phyloP scores from a whole-genome alignment of 92 coral and sea anemone species.

The Epizoanthus illoricatus region DNA sequence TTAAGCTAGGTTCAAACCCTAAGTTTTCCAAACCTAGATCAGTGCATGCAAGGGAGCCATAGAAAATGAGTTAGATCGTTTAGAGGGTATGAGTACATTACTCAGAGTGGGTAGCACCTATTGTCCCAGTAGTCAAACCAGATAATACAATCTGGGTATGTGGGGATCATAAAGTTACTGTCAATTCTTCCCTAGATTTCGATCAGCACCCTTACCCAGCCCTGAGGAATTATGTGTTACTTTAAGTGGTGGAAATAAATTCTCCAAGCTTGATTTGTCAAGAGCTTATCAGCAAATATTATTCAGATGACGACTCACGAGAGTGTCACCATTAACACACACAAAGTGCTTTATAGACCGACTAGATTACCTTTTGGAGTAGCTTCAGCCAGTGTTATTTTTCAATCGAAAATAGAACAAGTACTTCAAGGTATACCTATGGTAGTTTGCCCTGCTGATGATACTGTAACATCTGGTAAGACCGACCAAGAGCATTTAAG shows the following conservation, averaged over 20 bases:
- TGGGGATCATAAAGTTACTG: background rate
- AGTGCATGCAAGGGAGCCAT: too few species aligned
- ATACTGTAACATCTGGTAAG: slow-evolving; percentile 11
- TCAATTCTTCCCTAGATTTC: background rate
- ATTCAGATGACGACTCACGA: slow-evolving; percentile 2
- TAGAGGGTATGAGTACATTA: background rate
- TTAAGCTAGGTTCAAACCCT: background rate
- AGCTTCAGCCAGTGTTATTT: slow-evolving; percentile 10
- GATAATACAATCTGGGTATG: background rate
- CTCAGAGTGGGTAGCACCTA: background rate
- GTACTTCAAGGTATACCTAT: slow-evolving; percentile 29
- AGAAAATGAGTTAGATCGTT: too few species aligned
- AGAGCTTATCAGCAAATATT: slow-evolving; percentile 16
- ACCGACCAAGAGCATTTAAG: background rate
- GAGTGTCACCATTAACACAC: slow-evolving; percentile 31
- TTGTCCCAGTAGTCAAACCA: background rate
- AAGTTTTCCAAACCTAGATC: too few species aligned
- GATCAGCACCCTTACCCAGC: background rate
- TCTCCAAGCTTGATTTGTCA: slow-evolving; percentile 12
- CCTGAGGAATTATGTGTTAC: background rate
- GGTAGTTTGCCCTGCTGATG: slow-evolving; percentile 21
- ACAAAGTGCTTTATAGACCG: slow-evolving; percentile 13
- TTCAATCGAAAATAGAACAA: slow-evolving; percentile 26
- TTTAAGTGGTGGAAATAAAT: slow-evolving; percentile 4
- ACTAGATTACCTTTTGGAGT: slow-evolving; percentile 7